Conservation (phyloP, 1,140 invertebrate species). For the Drosophila oshimai region DNA sequence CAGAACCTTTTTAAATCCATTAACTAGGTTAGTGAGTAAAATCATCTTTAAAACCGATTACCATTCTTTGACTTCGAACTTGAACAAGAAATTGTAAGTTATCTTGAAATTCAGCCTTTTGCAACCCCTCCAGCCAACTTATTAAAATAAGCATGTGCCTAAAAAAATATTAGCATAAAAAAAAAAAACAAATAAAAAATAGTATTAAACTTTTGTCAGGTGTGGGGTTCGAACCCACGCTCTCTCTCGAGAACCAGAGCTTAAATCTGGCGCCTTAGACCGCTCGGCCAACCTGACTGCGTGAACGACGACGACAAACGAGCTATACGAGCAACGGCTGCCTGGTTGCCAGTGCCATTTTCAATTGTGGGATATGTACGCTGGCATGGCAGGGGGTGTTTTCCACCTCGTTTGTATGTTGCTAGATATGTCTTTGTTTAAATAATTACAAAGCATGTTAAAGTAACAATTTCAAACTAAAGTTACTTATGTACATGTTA, state of each 20-base stretch:
- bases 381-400: slow-evolving; percentile 14
- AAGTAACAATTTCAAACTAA: too few relatives aligned
- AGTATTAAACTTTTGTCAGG: slow-evolving; percentile 84
- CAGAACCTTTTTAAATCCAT: background rate
- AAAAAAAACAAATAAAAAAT: slow-evolving; percentile 19
- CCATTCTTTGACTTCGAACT: too few relatives aligned
- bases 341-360: background rate
- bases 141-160: background rate
- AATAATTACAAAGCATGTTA: background rate
- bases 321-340: slow-evolving; percentile 32
- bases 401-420: background rate
- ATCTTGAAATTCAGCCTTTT: too few relatives aligned
- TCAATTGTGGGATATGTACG: slow-evolving; percentile 8
- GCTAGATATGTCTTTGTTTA: background rate
- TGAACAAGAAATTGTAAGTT: background rate
- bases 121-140: too few relatives aligned
- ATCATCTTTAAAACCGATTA: too few relatives aligned
- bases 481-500: too few relatives aligned
- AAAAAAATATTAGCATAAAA: background rate
- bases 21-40: too few relatives aligned
- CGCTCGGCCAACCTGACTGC: slow-evolving; percentile 87
- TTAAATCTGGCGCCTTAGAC: slow-evolving; percentile 90
- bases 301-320: slow-evolving; percentile 39
- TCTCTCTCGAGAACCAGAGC: slow-evolving; percentile 88
- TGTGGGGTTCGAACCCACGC: slow-evolving; percentile 90